Conservation (phyloP, 2,113 vertebrate species). For the Tyrannus savana region DNA sequence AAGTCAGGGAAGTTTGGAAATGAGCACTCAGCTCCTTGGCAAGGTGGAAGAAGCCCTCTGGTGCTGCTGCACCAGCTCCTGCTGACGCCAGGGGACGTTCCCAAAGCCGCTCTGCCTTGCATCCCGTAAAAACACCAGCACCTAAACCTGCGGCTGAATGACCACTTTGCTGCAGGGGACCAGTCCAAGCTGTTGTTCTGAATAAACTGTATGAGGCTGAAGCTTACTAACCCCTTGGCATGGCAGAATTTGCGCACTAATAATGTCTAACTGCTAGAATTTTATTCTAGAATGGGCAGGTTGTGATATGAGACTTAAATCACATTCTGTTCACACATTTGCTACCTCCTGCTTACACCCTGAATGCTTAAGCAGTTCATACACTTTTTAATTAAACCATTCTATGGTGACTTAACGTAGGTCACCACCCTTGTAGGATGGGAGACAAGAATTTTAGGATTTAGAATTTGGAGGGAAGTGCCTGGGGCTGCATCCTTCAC, state of each 20-base stretch:
- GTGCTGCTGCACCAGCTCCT: neutral
- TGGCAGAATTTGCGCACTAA: conserved; percentile 77
- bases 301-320: conserved; percentile 41
- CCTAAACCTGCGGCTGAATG: neutral
- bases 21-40: neutral
- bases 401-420: neutral
- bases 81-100: rapidly evolving
- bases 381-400: neutral
- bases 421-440: neutral
- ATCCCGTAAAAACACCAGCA: neutral
- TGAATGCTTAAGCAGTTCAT: conserved; percentile 39
- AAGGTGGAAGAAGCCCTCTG: neutral
- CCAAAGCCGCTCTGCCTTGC: neutral
- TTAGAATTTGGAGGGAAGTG: neutral
- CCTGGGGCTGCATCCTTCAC: neutral
- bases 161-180: neutral
- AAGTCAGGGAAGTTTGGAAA: neutral
- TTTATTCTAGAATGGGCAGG: conserved; percentile 14
- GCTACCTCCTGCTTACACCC: conserved; percentile 45
- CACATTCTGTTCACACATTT: conserved; percentile 50
- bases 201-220: conserved; percentile 36
- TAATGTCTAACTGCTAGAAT: neutral
- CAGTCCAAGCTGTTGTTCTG: conserved; percentile 70
- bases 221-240: conserved; percentile 78
- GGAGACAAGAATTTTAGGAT: neutral